Percentiles rank a stretch among this genome's conserved stretches.
phyloP scores from a whole-genome alignment of 2,888 invertebrate species.

The Campoplex capitator region DNA sequence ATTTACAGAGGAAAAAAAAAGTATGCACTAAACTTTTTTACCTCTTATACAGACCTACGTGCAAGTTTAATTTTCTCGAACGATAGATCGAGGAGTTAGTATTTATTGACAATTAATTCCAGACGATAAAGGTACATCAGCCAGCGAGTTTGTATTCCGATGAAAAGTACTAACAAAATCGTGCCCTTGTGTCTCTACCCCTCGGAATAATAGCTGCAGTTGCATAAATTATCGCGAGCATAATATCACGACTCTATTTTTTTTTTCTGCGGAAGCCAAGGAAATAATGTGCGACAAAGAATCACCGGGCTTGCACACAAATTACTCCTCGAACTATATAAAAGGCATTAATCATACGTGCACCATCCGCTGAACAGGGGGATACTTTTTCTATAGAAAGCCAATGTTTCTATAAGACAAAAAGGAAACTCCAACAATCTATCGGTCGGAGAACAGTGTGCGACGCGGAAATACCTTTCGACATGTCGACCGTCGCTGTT shows the following conservation, averaged over 20 bases:
- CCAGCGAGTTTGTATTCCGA: background rate
- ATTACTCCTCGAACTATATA: background rate
- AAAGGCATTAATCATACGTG: slow-evolving; percentile 2
- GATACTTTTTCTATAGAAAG: slow-evolving; percentile 7
- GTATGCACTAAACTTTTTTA: background rate
- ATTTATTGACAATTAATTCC: slow-evolving; percentile 9
- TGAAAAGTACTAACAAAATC: slow-evolving; percentile 13
- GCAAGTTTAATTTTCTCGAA: background rate
- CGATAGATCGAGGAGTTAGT: background rate
- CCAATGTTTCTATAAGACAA: background rate
- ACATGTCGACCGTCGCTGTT: background rate
- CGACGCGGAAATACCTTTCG: background rate
- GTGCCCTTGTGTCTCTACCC: background rate
- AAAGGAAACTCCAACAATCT: background rate
- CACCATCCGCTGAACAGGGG: slow-evolving; percentile 9
- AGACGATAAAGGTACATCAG: slow-evolving; percentile 5
- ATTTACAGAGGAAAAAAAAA: slow-evolving; percentile 6
- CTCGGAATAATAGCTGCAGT: slow-evolving; percentile 9
- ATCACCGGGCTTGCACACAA: slow-evolving; percentile 4
- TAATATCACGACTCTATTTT: background rate
- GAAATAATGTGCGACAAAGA: slow-evolving; percentile 1
- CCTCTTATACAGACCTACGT: background rate
- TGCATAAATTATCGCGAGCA: background rate
- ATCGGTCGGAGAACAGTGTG: background rate
- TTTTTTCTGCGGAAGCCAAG: background rate